These are phyloP conservation scores for Pteruthius melanotis DNA, from an alignment of 2,113 vertebrate species.

Conservation along the genomic window DNA sequence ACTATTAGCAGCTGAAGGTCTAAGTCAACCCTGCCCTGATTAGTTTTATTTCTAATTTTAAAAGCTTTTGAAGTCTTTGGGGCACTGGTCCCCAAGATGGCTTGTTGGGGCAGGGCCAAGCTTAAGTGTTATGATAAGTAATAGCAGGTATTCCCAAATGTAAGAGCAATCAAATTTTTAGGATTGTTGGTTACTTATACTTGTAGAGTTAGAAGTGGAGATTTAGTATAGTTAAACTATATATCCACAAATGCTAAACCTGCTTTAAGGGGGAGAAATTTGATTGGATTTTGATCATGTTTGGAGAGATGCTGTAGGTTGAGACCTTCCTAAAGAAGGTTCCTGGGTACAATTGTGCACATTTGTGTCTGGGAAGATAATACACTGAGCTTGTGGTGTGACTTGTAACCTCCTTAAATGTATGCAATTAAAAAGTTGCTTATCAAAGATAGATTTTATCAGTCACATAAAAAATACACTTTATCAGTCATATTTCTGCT, in stretches of 20 bases:
- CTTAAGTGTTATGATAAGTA: background rate
- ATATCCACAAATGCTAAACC: background rate
- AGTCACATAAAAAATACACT: background rate
- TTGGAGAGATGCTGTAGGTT: background rate
- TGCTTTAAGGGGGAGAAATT: background rate
- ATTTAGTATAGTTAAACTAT: background rate
- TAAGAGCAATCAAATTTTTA: background rate
- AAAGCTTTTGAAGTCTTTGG: background rate
- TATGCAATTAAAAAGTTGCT: background rate
- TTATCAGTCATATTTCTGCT: background rate
- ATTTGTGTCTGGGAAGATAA: background rate
- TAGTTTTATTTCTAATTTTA: background rate
- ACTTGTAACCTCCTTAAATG: background rate
- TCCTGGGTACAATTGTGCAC: fast-evolving
- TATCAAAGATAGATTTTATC: background rate
- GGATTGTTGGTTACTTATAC: background rate
- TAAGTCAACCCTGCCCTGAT: background rate
- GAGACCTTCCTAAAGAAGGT: background rate
- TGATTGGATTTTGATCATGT: background rate
- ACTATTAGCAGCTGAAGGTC: background rate
- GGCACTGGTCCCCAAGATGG: background rate
- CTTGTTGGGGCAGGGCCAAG: background rate
- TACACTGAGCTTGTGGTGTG: background rate
- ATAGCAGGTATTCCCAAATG: background rate
- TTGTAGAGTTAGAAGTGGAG: background rate